Conservation (phyloP, 1,140 invertebrate species). For the Tetragnatha versicolor region DNA sequence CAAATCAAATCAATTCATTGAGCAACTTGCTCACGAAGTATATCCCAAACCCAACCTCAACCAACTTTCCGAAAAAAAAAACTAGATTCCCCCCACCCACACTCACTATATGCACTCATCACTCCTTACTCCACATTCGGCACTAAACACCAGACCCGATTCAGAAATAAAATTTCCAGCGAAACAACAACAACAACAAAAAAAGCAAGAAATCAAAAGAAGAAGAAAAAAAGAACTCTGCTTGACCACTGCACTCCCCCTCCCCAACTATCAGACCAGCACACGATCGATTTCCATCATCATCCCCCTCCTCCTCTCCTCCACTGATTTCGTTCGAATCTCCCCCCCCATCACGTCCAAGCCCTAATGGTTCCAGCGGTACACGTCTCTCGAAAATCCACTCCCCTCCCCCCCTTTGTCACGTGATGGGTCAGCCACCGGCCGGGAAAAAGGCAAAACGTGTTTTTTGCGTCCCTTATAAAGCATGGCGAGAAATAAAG, state of each 20-base stretch:
- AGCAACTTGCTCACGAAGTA: neutral
- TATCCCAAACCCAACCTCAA: neutral
- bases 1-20: neutral
- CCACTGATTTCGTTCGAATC: slow-evolving; percentile 39
- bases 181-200: no score
- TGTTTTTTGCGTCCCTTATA: slow-evolving; percentile 39
- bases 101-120: no score
- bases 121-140: no score
- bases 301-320: neutral
- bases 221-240: slow-evolving; percentile 2
- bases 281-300: slow-evolving; percentile 54
- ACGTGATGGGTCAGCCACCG: slow-evolving; percentile 49
- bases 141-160: no score
- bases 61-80: no score
- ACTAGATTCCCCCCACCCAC: no score
- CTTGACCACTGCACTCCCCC: slow-evolving; percentile 42
- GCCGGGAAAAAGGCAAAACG: slow-evolving; percentile 49
- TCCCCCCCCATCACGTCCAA: slow-evolving; percentile 41
- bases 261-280: slow-evolving; percentile 33
- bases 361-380: slow-evolving; percentile 52
- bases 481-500: slow-evolving; percentile 13
- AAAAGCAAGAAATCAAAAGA: no score
- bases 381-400: slow-evolving; percentile 49
- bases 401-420: neutral
- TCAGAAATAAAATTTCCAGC: no score